Evolutionary conservation across 1,140 invertebrate genomes (phyloP), one percentile per base, ranked within the genome.

Genomic region (Cephus cinctus): DNA sequence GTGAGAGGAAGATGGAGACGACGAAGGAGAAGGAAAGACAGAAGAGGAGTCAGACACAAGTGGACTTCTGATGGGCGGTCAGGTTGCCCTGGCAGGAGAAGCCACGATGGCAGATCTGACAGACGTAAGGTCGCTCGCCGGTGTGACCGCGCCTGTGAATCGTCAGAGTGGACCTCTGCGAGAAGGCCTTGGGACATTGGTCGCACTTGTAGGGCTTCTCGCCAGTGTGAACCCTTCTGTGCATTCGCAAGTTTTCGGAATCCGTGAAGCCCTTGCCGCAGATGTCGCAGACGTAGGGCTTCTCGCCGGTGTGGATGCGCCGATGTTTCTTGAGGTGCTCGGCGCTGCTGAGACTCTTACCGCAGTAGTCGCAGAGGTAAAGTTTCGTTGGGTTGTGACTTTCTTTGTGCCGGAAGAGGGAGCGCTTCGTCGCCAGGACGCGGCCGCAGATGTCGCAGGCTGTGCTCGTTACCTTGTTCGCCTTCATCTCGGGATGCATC

Each of bases 311-410:
- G 54, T 90, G 87, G 16, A 87, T 86, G 15, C 85, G 70, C 19
- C 82, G 66, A 56, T 89, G 86, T 59, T 86, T 84, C 64, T 86
- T 87, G 38, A 89, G 72, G 48, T 86, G 85, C 43, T 87, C 84
- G 3, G 81, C 79, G 30, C 79, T 83, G 15, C 83, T 83, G 30
- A 95, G 83, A 43, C 86, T 83, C 75, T 94, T 92, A 11, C 84
- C 84, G 69, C 90, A 92, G 21, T 89, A 83, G 56, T 85, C 82
- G 69, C 86, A 88, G 0, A 83, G 69, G 63, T 80, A 81, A 22
- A 81, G 76, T 45, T 80, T 78, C 25, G 80, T 81, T 1, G 83
- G 84, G 20, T 80, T 78, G 67, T 86, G 84, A 8, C 73, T 77
- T 50, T 81, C 77, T 51, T 81, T 78, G 67, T 86, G 83, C 0